Evolutionary conservation across 2,797 vertebrate species (phyloP).

Genomic region (Pangasius macronema): DNA sequence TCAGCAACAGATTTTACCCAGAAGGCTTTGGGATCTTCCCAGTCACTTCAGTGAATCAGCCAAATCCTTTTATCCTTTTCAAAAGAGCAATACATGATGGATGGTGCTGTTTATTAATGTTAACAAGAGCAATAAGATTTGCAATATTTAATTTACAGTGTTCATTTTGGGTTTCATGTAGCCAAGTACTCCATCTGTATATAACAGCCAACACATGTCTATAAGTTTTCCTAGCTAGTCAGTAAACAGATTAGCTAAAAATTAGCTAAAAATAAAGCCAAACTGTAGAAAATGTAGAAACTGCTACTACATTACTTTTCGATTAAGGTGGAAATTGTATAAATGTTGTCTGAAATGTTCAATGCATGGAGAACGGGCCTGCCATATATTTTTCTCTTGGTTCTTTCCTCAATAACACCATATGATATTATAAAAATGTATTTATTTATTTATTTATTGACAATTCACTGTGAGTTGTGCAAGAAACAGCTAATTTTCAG

Average conservation of each 20-base stretch:
- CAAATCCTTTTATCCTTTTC: constrained; percentile 2
- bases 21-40: background rate
- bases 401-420: background rate
- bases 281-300: background rate
- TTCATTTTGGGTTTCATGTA: background rate
- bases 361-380: too few species aligned
- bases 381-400: background rate
- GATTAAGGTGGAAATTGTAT: background rate
- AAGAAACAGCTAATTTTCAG: background rate
- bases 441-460: background rate
- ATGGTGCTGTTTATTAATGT: constrained; percentile 1
- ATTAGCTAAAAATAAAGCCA: background rate
- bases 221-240: background rate
- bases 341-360: background rate
- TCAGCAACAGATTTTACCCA: constrained; percentile 23
- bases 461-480: background rate
- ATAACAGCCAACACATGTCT: background rate
- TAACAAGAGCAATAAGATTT: constrained; percentile 10
- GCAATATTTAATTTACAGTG: background rate
- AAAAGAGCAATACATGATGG: constrained; percentile 1
- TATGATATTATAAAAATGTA: background rate
- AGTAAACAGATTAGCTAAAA: background rate
- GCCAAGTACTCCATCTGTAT: background rate
- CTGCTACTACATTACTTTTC: background rate
- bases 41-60: constrained; percentile 1